Evolutionary conservation across 2,888 invertebrate genomes (phyloP), one percentile per base, ranked within the genome.

Genomic region (Bellardia bayeri): DNA sequence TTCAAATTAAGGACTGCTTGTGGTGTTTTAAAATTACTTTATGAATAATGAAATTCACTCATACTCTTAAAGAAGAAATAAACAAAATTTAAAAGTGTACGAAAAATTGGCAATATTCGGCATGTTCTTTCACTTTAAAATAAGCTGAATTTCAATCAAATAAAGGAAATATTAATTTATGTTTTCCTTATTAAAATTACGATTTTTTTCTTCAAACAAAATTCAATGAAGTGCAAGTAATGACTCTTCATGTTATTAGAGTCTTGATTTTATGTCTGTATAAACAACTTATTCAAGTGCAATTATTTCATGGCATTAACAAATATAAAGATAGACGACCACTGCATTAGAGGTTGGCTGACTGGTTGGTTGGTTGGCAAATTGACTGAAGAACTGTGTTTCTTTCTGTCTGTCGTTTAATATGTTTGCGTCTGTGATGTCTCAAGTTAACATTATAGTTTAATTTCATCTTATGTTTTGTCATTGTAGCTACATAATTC

Each of bases 21-120:
- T 85, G 87, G 87, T 54, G 87, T 66, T 85, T 85, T 75, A 13
- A 87, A 85, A 87, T 82, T 87, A 71, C 64, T 82, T 87, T 87
- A 75, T 63, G 11, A 58, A 64, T 45, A 78, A 54, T 58, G 30
- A 71, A 54, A 54, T 42, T 45, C 14, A 45, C 49, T 40, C 14
- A 58, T 7, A 68, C 3, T 16, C 13, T 16, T 13, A 37, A 40
- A 58, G 30, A 14, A 30, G 30, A 5, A 51, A 30, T 42, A 64
- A 49, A 42, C 33, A 64, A 6, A 49, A 40, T 2, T 16, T 16
- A 11, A 72, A 42, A 30, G 40, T 71, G 45, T 64, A n/a, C 0
- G 23, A 56, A 66, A 64, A 64, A 66, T 82, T 72, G 33, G 49
- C 37, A 69, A 40, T 40, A 37, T 4, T 40, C 37, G n/a, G 16